Conservation (phyloP, 2,888 invertebrate species). For the Sarcophaga caerulescens region DNA sequence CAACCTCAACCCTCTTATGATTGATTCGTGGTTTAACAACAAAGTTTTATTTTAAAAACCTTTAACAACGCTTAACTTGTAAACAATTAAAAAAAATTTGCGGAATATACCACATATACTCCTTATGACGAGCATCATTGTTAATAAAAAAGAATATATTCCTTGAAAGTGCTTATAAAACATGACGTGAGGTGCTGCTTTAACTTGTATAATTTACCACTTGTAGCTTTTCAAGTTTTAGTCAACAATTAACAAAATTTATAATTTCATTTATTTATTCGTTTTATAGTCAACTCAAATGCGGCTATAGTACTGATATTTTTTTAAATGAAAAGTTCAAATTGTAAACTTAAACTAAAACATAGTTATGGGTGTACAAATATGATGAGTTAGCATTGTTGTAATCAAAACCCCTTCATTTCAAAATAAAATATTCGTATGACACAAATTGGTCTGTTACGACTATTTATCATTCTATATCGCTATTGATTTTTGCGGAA, state of each 20-base stretch:
- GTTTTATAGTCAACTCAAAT: neutral
- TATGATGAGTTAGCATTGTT: too few species aligned
- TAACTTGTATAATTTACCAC: conserved; percentile 76
- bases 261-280: conserved; percentile 29
- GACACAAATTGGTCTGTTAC: too few species aligned
- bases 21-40: conserved; percentile 58
- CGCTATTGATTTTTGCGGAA: too few species aligned
- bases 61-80: conserved; percentile 73
- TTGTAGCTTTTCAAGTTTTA: conserved; percentile 73
- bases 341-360: neutral
- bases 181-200: conserved; percentile 66
- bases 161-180: conserved; percentile 14
- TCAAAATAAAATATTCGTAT: too few species aligned
- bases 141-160: too few species aligned
- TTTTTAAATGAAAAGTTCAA: neutral
- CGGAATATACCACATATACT: too few species aligned
- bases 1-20: conserved; percentile 45
- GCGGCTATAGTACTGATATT: neutral
- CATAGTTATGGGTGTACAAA: neutral
- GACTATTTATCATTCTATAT: too few species aligned
- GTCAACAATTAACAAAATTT: conserved; percentile 45
- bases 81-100: conserved; percentile 76
- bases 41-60: conserved; percentile 45
- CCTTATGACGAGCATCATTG: too few species aligned
- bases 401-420: too few species aligned